Evolutionary conservation across 2,888 invertebrate genomes (phyloP), one percentile per base, ranked within the genome.

Genomic region (Tetragnatha montana): DNA sequence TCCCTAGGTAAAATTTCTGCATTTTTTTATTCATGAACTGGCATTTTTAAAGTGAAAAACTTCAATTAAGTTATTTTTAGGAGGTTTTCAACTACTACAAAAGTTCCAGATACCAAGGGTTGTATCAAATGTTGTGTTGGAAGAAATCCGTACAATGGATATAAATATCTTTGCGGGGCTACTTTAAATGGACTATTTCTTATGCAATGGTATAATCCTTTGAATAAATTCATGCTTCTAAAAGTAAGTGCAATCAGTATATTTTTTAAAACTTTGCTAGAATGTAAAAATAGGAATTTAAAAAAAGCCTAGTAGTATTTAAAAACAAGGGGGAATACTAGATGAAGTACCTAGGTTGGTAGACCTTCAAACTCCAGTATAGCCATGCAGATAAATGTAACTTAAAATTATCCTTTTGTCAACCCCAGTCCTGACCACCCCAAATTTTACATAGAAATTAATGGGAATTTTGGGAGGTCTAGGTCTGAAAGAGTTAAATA

Each of bases 151-250:
- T 98, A 98, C 94, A 98, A 99, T 94, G 99, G 98, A 82, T 98
- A 99, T 94, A 98, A 98, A 93, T 99, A 99, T 94, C 95, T 99
- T 91, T 98, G 98, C 94, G 99, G 98, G 14, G 98, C 98, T 19
- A 96, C 98, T 92, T 95, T 97, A 10, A 96, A 95, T 79, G 97
- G 98, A 6, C 96, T 99, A 92, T 98, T 98, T 94, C 95, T 99
- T 91, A 98, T 99, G 98, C 99, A 99, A 95, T 99, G 99, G 99
- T 98, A 98, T 94, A 96, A 96, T 92, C 96, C 96, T 21, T 94
- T 96, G 92, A 95, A 95, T 93, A 96, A 96, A 93, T 99, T 98
- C 93, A 98, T 99, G 97, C 94, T 98, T 93, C 95, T 99, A 92
- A 98, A 98, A 69, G 91, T 89, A 87, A 76, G 75, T 8, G 17